Conservation (phyloP, 2,888 invertebrate genomes). For the Cylindroiulus punctatus region DNA sequence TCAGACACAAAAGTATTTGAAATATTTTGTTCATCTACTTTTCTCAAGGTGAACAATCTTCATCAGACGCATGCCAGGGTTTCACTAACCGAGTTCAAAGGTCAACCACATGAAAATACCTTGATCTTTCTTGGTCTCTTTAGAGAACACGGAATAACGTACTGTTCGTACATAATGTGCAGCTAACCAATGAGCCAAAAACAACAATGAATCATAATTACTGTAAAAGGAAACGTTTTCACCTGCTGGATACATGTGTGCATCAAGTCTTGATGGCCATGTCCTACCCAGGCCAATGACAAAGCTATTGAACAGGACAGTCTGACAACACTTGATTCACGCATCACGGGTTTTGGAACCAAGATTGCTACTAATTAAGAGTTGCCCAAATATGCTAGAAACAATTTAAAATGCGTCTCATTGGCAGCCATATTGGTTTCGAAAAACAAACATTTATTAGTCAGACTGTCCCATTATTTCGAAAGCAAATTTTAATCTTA, state of each 20-base stretch:
- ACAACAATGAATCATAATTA: not conserved
- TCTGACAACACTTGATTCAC: too few relatives aligned
- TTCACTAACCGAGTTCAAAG: not conserved
- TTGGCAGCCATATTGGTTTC: too few relatives aligned
- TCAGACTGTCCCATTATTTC: not conserved
- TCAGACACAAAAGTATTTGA: not conserved
- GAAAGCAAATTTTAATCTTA: not conserved
- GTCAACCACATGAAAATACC: not conserved
- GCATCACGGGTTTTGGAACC: too few relatives aligned
- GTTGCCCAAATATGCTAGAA: too few relatives aligned
- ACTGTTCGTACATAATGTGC: not conserved
- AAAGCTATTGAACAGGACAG: too few relatives aligned
- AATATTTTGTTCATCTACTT: slow-evolving; percentile 9
- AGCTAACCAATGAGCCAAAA: not conserved
- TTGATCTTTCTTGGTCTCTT: not conserved
- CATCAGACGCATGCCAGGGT: not conserved
- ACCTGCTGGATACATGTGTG: too few relatives aligned
- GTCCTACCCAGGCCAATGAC: too few relatives aligned
- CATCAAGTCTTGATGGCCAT: too few relatives aligned
- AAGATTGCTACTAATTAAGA: too few relatives aligned
- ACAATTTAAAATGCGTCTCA: too few relatives aligned
- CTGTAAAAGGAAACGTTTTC: not conserved
- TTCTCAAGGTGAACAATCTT: not conserved
- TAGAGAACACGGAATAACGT: too few relatives aligned
- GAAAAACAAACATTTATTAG: too few relatives aligned